Evolutionary conservation across 2,888 invertebrate genomes (phyloP), one percentile per base, ranked within the genome.

Genomic region (Boloria selene): DNA sequence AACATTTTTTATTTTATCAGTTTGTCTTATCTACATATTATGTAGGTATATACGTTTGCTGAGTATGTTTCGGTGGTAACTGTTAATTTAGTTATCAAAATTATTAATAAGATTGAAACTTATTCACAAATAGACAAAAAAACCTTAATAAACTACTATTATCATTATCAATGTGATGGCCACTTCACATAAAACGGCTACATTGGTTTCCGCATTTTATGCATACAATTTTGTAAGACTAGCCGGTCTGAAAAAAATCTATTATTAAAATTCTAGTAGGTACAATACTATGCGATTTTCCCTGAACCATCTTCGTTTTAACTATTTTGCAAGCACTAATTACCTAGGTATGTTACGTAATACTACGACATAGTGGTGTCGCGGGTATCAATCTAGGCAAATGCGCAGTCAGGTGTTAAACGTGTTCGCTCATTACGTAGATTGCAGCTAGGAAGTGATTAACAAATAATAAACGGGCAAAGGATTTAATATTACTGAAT

Each of bases 381-480:
- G 72, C 66, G 56, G 65, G 53, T 73, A 74, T 77, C 75, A 77
- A 73, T 72, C 71, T 72, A 70, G 70, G 61, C 67, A 68, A 71
- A 72, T 71, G 67, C 68, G 70, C 71, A 72, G 67, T 73, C 69
- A 73, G 69, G 75, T 71, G 69, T 70, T 68, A 72, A 73, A 72
- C 64, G 67, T 71, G 74, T 68, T 70, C 71, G 70, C 62, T 70
- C 67, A 71, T 68, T 68, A 68, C 64, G 73, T 69, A 67, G 69
- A 69, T 72, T 70, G 69, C 70, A 64, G 68, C 65, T 61, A 70
- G 70, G 68, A 70, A 65, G 69, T 50, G 62, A 70, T 72, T 66
- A 71, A 61, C 45, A 45, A 38, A 62, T 68, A 63, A 58, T 52
- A 64, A 64, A 60, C 50, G 53, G 55, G 58, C 45, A 45, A 45